phyloP scores from a whole-genome alignment of 35 echinoderm and acorn worm genomes.

The Lytechinus variegatus region DNA sequence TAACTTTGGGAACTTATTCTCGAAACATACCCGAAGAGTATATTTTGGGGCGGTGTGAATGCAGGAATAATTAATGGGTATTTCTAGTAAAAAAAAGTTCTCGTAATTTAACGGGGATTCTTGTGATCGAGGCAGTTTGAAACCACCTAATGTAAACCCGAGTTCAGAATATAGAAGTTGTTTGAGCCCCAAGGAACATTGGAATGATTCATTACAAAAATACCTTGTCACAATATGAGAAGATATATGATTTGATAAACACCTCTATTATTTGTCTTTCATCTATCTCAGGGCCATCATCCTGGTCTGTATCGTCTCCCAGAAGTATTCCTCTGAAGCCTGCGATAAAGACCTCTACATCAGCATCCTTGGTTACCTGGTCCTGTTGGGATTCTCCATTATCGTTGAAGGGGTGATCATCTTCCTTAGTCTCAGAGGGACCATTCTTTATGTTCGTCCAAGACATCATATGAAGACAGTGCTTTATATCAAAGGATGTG shows the following conservation, averaged over 20 bases:
- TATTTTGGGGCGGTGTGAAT: too few species aligned
- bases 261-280: background rate
- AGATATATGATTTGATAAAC: background rate
- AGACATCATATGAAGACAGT: constrained; percentile 66
- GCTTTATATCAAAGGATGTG: constrained; percentile 78
- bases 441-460: constrained; percentile 79
- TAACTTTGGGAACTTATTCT: too few species aligned
- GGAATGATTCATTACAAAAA: background rate
- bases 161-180: too few species aligned
- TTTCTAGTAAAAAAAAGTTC: too few species aligned
- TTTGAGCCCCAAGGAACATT: background rate
- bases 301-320: constrained; percentile 45
- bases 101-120: too few species aligned
- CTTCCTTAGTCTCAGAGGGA: constrained; percentile 75
- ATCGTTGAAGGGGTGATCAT: constrained; percentile 65
- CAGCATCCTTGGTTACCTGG: constrained; percentile 68
- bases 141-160: too few species aligned
- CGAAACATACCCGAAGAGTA: too few species aligned
- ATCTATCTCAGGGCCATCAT: constrained; percentile 60
- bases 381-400: constrained; percentile 58
- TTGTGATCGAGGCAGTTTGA: too few species aligned
- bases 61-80: too few species aligned
- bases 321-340: background rate
- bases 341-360: constrained; percentile 61
- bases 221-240: background rate